Conservation (phyloP, 2,113 vertebrate genomes). For the Phaethornis superciliosus region DNA sequence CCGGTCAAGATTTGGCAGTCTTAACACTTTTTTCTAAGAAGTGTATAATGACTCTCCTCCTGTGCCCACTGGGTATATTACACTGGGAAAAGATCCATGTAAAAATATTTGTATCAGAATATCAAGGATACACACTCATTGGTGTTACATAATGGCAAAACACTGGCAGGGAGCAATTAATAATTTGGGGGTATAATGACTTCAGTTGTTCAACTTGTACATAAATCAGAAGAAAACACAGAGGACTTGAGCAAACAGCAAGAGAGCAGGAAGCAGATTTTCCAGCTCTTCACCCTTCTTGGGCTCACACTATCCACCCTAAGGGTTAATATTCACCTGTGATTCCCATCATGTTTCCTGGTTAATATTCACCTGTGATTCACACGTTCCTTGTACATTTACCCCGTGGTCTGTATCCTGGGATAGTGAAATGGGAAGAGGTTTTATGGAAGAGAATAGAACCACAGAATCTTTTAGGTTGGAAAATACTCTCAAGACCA, state of each 20-base stretch:
- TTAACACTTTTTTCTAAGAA: slow-evolving; percentile 41
- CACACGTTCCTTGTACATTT: not conserved
- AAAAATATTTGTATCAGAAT: not conserved
- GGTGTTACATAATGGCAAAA: not conserved
- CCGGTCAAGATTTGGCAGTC: slow-evolving; percentile 54
- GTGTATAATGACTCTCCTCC: slow-evolving; percentile 8
- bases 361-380: not conserved
- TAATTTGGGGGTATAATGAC: not conserved
- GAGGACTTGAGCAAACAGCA: not conserved
- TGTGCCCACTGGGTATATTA: not conserved
- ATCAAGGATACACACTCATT: not conserved
- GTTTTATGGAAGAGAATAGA: not conserved
- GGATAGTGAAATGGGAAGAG: not conserved
- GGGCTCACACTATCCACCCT: not conserved
- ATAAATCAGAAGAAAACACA: not conserved
- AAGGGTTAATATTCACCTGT: not conserved
- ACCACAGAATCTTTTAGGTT: not conserved
- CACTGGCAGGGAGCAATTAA: not conserved
- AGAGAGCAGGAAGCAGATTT: not conserved
- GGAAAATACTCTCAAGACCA: not conserved
- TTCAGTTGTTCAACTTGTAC: not conserved
- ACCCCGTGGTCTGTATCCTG: not conserved
- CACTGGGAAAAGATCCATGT: slow-evolving; percentile 29
- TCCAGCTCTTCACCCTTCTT: not conserved
- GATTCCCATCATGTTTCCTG: not conserved